Conservation (phyloP, 92 coral and sea anemone species). For the Porites divaricata region DNA sequence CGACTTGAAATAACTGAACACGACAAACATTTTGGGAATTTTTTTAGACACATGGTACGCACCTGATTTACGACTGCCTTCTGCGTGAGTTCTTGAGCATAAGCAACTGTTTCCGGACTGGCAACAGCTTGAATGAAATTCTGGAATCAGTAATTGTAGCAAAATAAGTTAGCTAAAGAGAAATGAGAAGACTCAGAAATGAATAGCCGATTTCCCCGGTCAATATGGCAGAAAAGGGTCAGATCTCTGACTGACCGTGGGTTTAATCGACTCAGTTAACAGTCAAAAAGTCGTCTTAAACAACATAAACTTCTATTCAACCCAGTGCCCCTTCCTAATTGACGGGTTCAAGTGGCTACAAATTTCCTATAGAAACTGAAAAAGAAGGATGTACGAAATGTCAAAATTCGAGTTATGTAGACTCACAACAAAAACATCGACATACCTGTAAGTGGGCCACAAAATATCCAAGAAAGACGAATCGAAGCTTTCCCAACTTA, state of each 20-base stretch:
- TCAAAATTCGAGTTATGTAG: too few species aligned
- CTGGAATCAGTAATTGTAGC: conserved; percentile 26
- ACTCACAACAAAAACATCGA: not conserved
- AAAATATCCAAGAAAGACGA: conserved; percentile 87
- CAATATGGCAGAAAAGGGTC: too few species aligned
- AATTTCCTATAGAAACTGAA: not conserved
- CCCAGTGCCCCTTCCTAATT: too few species aligned
- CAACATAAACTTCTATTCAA: too few species aligned
- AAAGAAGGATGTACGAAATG: too few species aligned
- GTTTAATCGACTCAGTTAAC: too few species aligned
- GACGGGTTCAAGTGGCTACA: not conserved
- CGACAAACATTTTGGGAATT: too few species aligned
- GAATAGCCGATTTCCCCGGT: too few species aligned
- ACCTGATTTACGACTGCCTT: conserved; percentile 89
- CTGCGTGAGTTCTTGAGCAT: conserved; percentile 85
- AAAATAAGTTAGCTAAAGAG: too few species aligned
- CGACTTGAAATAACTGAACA: not conserved
- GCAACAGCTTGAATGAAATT: conserved; percentile 87
- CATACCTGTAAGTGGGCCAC: conserved; percentile 86
- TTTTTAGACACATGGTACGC: not conserved
- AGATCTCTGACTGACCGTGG: too few species aligned
- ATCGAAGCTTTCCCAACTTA: conserved; percentile 82
- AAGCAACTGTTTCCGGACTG: conserved; percentile 88
- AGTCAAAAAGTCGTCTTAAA: too few species aligned
- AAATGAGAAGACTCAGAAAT: too few species aligned